Evolutionary conservation across 2,888 invertebrate species (phyloP), one percentile per base, ranked within the genome.

Genomic region (Cryptus armator): DNA sequence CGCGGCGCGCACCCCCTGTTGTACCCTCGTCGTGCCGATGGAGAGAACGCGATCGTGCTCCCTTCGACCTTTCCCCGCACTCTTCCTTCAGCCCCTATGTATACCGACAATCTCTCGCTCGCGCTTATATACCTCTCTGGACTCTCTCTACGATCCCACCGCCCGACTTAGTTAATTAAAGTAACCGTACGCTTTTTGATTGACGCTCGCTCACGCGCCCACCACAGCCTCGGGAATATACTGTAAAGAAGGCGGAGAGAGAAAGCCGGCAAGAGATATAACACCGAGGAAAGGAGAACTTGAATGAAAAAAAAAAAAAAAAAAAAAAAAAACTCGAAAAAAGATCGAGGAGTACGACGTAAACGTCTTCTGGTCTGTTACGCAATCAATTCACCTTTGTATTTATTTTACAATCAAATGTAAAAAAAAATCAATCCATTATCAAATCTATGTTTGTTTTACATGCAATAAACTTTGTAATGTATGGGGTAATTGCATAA

Each of bases 141-240:
- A 44, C 68, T 53, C n/a, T 74, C 46, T 62, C 81, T 19, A 46
- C 64, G 64, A 75, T 79, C 75, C 81, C 76, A 82, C 77, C 77
- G 74, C 70, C 88, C 87, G 89, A 89, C 89, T 91, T 89, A 86
- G 90, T 91, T 91, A 90, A 92, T 91, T 92, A 91, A 92, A 91
- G 90, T 89, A 90, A 90, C 92, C 88, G 89, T 90, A 90, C 81
- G 88, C 66, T 84, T 89, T 91, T 90, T 91, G 91, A 92, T 91
- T 91, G 91, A 91, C 91, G 89, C 89, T 88, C 81, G 82, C 85
- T 83, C 81, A 86, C 87, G 85, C 82, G 85, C 86, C 79, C 86
- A 86, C 86, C 62, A 68, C 67, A 86, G 56, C 85, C 59, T 66
- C 70, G 77, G 71, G 82, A 82, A 79, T 79, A 85, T 78, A 74